Base-by-base conservation (phyloP, 2,888 invertebrate species). In the Athrips mouffetella region DNA sequence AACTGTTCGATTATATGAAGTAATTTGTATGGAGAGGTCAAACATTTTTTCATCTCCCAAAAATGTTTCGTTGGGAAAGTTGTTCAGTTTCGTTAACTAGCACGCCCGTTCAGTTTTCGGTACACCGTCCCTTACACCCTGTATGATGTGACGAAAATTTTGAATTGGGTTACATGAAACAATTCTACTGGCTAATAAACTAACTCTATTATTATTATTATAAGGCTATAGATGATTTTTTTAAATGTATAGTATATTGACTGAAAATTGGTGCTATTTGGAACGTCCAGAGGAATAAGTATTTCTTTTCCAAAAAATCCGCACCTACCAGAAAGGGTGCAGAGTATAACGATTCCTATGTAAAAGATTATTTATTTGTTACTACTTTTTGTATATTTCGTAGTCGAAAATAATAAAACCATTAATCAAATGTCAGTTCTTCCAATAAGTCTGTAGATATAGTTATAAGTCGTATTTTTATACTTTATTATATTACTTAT, bases 341-440 rank as follows among this genome's bases (percentile, higher is more conserved):
- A 66, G n/a, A 58, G 64, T 50, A 65, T n/a, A 61, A 47, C 67
- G 72, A 79, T 80, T 83, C 83, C 83, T 85, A 79, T 69, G 62
- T 76, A 76, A 80, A 80, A 73, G 66, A 77, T 83, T 87, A 86
- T 87, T 86, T 87, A 86, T 86, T 87, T 85, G 74, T 85, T 82
- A 76, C 73, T 80, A 83, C n/a, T 77, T 80, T 80, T 78, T 83
- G 80, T 87, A 84, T 80, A 84, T 81, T 81, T 69, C 62, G 64
- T 76, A 61, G 67, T 57, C 60, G 63, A 69, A 67, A 62, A 69
- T 70, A 67, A 71, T 62, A 66, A 66, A 69, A 60, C 59, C 63
- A 59, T 65, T 65, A 63, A 70, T 63, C 55, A 58, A 70, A 62
- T 59, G 55, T 63, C 69, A 63, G 82, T 60, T 84, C 82, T 86